Conservation (phyloP, 2,797 vertebrate species). For the Phyllotis vaccarum region DNA sequence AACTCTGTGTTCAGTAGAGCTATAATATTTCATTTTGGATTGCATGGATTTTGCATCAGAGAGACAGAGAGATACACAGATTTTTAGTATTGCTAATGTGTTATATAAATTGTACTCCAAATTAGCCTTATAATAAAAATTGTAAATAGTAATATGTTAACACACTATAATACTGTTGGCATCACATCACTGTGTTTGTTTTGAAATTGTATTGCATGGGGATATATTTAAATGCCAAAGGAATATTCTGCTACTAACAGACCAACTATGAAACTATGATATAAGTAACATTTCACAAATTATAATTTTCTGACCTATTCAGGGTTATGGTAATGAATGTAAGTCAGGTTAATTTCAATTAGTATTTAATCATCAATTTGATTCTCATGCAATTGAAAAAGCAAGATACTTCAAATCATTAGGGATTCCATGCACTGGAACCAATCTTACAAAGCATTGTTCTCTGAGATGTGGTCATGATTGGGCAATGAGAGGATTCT, state of each 20-base stretch:
- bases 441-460: not conserved
- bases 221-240: conserved; percentile 61
- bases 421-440: not conserved
- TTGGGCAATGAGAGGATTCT: not conserved
- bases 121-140: conserved; percentile 79
- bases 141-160: conserved; percentile 67
- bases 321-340: conserved; percentile 66
- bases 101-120: conserved; percentile 81
- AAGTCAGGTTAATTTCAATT: conserved; percentile 80
- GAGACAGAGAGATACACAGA: conserved; percentile 35
- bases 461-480: not conserved
- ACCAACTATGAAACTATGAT: not conserved
- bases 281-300: conserved; percentile 65
- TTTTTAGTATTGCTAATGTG: conserved; percentile 52
- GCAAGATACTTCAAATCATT: conserved; percentile 66
- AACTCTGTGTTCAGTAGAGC: not conserved
- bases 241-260: conserved; percentile 55
- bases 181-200: not conserved
- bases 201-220: conserved; percentile 66
- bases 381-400: conserved; percentile 76
- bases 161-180: conserved; percentile 66
- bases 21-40: conserved; percentile 63
- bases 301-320: conserved; percentile 75
- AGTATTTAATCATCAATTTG: conserved; percentile 81
- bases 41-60: no score